Evolutionary conservation across 2,888 invertebrate species (phyloP).

Genomic region (Glyphotaelius pellucidus): DNA sequence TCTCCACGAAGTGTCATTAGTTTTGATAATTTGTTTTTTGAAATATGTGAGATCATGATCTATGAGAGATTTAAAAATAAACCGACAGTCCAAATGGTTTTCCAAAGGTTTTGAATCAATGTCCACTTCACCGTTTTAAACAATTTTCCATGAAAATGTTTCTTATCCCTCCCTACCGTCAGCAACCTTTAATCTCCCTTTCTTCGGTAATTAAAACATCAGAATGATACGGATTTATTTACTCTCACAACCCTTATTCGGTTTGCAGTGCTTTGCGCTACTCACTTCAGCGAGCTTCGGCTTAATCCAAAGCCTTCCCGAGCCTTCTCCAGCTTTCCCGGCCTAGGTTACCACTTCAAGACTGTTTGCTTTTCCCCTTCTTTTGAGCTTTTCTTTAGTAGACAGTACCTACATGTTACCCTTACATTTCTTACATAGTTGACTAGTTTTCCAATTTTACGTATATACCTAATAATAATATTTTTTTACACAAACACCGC

Average conservation of each 20-base stretch:
- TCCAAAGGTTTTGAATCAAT: neutral
- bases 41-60: too few species aligned
- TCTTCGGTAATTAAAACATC: slow-evolving; percentile 39
- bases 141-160: neutral
- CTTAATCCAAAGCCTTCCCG: neutral
- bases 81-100: neutral
- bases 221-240: slow-evolving; percentile 43
- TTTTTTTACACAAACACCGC: too few species aligned
- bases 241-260: slow-evolving; percentile 23
- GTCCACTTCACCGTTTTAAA: neutral
- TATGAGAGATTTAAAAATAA: too few species aligned
- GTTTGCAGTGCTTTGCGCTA: neutral
- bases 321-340: neutral
- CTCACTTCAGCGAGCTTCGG: neutral
- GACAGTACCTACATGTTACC: neutral
- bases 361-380: neutral
- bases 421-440: too few species aligned
- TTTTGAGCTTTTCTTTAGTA: neutral
- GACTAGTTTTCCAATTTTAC: too few species aligned
- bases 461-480: too few species aligned
- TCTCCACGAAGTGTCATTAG: too few species aligned
- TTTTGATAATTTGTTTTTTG: too few species aligned
- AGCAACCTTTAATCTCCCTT: neutral
- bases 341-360: neutral
- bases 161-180: neutral